phyloP scores from a whole-genome alignment of 2,113 vertebrate species.

The Poeciliopsis turrubarensis region DNA sequence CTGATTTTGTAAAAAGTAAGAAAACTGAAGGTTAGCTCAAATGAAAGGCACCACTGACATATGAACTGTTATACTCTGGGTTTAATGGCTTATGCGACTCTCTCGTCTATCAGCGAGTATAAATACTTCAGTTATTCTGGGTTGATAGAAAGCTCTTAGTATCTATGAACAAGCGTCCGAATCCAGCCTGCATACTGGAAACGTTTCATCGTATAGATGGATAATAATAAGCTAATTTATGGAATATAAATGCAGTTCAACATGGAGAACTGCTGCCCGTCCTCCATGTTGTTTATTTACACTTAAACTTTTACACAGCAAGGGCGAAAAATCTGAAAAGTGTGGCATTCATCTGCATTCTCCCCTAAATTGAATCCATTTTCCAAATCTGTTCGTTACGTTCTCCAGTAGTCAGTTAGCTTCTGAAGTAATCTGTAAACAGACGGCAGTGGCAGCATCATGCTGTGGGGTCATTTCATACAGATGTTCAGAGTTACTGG shows the following conservation, averaged over 20 bases:
- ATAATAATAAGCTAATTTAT: neutral
- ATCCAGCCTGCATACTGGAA: neutral
- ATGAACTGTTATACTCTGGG: neutral
- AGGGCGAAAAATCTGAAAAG: neutral
- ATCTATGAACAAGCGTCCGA: neutral
- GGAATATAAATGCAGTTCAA: no score
- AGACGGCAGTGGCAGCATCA: neutral
- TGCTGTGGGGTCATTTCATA: neutral
- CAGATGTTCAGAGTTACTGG: neutral
- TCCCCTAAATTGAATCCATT: no score
- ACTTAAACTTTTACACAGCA: no score
- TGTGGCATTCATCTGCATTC: neutral
- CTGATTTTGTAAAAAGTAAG: neutral
- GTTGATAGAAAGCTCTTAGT: neutral
- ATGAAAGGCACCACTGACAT: slow-evolving; percentile 2
- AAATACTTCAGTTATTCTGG: neutral
- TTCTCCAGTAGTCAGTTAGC: no score
- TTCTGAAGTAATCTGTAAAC: neutral
- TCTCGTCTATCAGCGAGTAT: neutral
- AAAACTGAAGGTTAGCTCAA: neutral
- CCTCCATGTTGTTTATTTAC: neutral
- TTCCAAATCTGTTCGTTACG: no score
- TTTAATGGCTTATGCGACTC: neutral
- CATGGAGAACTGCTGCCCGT: neutral
- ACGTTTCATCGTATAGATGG: neutral